Base-by-base conservation (phyloP, 1,140 invertebrate genomes). In the Drosophila lini region DNA sequence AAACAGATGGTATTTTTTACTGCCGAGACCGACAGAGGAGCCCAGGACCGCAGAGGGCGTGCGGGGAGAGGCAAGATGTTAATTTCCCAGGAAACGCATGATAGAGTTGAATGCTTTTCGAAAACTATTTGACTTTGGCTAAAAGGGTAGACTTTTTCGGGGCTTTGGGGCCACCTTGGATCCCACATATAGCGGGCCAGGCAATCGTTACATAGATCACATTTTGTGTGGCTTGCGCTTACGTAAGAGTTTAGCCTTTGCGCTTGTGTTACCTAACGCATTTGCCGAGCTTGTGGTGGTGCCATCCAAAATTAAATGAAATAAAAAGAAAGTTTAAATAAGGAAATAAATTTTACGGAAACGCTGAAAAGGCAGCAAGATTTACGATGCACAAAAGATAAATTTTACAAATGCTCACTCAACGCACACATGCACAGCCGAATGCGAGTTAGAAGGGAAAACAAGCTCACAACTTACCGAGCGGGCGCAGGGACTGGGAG, bases 21-120 rank as follows among this genome's bases (percentile, higher is more conserved):
- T 56, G 40, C 64, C 57, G 55, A 38, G 44, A 56, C 50, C 50
- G 31, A 38, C 44, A 36, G 6, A 31, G 69, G 65, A 85, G 73
- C 69, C 63, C 68, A 74, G 58, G 63, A 70, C 50, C 48, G 40
- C 55, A 16, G 48, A 3, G 55, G 38, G 50, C 15, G 40, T 28
- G 47, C 4, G 19, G 32, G 40, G 10, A 19, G 44, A 22, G 64
- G 75, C 71, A 64, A 78, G 73, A 88, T 88, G 84, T 88, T 89
- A 89, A 89, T 89, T 88, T 88, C 84, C 80, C 84, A 83, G 84
- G 84, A 88, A 89, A 89, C 80, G 77, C 84, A 89, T 81, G 84
- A 89, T 88, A 88, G 88, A 88, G 78, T 88, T 89, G 84, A 88
- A 78, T 83, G 80, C 77, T 89, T 83, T 75, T 74, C 80, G 82